Percentiles rank a stretch among this genome's conserved stretches.
These are phyloP conservation scores for Stercorarius parasiticus DNA, from an alignment of 2,113 vertebrate species.

Conservation along the genomic window DNA sequence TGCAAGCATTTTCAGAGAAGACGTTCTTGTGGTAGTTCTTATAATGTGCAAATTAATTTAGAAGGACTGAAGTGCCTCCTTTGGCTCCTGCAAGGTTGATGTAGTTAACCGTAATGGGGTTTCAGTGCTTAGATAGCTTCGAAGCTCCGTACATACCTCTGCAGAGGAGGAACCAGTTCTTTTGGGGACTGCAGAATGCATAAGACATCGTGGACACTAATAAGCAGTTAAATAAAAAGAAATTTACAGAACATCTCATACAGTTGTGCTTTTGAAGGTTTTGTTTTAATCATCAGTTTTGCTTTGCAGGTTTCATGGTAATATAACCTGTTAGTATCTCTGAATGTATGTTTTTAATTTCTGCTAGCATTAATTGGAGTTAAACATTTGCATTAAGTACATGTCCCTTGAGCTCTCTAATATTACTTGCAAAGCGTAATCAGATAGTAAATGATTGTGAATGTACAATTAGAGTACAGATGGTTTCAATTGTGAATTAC, in stretches of 20 bases:
- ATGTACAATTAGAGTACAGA: neutral
- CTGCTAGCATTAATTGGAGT: slow-evolving; percentile 26
- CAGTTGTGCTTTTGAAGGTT: neutral
- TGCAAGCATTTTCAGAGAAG: neutral
- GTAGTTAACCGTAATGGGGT: accelerated
- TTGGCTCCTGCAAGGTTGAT: neutral
- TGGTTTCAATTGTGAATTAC: neutral
- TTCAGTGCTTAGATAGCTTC: neutral
- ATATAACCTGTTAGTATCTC: neutral
- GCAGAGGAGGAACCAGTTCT: neutral
- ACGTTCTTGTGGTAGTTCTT: neutral
- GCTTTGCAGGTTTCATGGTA: neutral
- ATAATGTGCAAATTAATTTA: neutral
- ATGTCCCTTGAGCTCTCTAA: slow-evolving; percentile 21
- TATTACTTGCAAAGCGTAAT: slow-evolving; percentile 24
- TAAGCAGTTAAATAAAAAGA: neutral
- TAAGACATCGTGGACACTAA: neutral
- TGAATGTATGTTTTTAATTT: slow-evolving; percentile 47
- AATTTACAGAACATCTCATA: neutral
- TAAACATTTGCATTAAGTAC: slow-evolving; percentile 37
- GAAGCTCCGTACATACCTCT: neutral
- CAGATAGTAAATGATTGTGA: slow-evolving; percentile 7
- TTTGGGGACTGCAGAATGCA: neutral
- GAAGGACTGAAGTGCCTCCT: neutral
- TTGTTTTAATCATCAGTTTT: neutral